Evolutionary conservation across 2,113 vertebrate species (phyloP), one percentile per base, ranked within the genome.

Genomic region (Crypturellus undulatus): DNA sequence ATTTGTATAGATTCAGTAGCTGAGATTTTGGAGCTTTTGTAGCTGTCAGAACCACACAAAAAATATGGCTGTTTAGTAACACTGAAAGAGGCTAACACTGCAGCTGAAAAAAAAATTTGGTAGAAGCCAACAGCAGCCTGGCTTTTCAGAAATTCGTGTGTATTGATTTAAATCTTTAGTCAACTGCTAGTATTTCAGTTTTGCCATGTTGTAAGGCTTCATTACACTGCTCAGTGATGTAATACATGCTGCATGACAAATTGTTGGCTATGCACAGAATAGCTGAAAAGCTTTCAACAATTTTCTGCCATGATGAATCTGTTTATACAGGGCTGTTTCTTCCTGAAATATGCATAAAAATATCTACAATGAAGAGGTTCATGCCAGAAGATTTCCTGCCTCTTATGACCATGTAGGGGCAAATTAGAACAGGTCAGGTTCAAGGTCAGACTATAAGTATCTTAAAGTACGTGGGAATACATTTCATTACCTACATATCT

Each of bases 321-420:
- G 40, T 67, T 93, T 78, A 56, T 84, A 17, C 40, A 68, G 38
- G 38, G 11, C 75, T 84, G 47, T 45, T 96, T 89, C 32, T 75
- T 92, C 87, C 69, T 84, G 77, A 89, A 86, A 78, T 16, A 43
- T 51, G 43, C 62, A 45, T 6, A 1, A 68, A 76, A 92, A 91
- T 91, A 96, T 68, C 89, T 70, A 75, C 81, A 94, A 89, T 89
- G 73, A 86, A 92, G 87, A 84, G 72, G 80, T 26, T 64, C 67
- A 51, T 64, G 38, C 32, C 47, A 56, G 28, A 75, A 75, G 58
- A 52, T 69, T 96, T 94, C 87, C 87, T 89, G 91, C 56, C 36
- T 71, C 60, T 81, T 67, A 3, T 47, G 51, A 42, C 56, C 73
- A 28, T 81, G 51, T 59, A 73, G 56, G 72, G 60, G 9, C 26